phyloP scores from a whole-genome alignment of 1,140 invertebrate genomes.

The Drosophila sucinea region DNA sequence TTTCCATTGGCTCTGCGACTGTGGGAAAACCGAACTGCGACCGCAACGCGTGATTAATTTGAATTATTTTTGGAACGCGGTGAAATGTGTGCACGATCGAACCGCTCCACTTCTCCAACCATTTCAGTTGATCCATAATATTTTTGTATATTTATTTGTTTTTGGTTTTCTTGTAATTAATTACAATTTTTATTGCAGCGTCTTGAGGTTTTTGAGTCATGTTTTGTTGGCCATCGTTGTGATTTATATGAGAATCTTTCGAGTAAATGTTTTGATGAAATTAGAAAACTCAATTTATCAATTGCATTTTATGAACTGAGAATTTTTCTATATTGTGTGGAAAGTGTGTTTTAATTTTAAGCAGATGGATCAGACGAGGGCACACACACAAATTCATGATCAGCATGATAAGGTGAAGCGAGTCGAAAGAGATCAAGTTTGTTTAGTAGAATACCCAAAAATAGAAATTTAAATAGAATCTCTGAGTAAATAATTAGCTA shows the following conservation, averaged over 20 bases:
- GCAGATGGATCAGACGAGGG: not conserved
- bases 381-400: not conserved
- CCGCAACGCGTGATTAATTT: constrained; percentile 65
- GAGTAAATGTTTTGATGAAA: constrained; percentile 60
- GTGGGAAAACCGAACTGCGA: constrained; percentile 58
- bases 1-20: constrained; percentile 34
- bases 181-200: constrained; percentile 75
- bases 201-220: constrained; percentile 59
- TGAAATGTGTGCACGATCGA: constrained; percentile 53
- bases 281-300: constrained; percentile 70
- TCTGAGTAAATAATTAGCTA: too few relatives aligned
- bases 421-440: too few relatives aligned
- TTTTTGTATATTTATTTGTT: constrained; percentile 52
- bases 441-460: too few relatives aligned
- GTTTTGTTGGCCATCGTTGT: constrained; percentile 21
- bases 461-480: too few relatives aligned
- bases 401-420: not conserved
- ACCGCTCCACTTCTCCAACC: constrained; percentile 4
- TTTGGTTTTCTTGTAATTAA: constrained; percentile 70
- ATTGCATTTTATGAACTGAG: constrained; percentile 73
- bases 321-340: constrained; percentile 38
- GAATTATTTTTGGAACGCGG: constrained; percentile 70
- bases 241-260: constrained; percentile 72
- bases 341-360: constrained; percentile 35
- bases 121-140: constrained; percentile 35